These are phyloP conservation scores for Drosophila sp. DNA, from an alignment of 1,140 invertebrate species.

Conservation along the genomic window DNA sequence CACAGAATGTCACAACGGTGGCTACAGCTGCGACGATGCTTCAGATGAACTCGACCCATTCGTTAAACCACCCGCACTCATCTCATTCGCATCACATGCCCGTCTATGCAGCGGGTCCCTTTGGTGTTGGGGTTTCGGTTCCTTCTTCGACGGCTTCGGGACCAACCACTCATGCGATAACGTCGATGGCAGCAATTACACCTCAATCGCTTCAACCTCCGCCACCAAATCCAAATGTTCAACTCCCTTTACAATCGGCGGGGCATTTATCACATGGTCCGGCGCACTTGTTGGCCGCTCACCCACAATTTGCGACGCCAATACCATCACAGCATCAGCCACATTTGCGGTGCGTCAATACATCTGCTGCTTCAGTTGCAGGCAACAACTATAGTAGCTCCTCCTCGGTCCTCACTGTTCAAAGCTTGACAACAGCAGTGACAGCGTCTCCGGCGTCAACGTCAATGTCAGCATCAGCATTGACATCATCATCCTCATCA, in stretches of 20 bases:
- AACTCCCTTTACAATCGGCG: slow-evolving; percentile 54
- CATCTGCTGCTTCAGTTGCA: slow-evolving; percentile 15
- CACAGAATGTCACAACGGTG: slow-evolving; percentile 33
- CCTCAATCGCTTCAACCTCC: slow-evolving; percentile 57
- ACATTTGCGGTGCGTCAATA: slow-evolving; percentile 41
- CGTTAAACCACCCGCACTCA: slow-evolving; percentile 37
- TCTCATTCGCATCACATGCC: slow-evolving; percentile 54
- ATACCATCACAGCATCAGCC: slow-evolving; percentile 45
- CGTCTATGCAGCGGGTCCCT: slow-evolving; percentile 31
- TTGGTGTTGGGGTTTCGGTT: slow-evolving; percentile 30
- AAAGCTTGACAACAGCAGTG: slow-evolving; percentile 50
- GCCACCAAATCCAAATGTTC: slow-evolving; percentile 23
- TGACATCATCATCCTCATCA: slow-evolving; percentile 44
- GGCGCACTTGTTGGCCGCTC: slow-evolving; percentile 58
- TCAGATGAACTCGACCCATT: slow-evolving; percentile 37
- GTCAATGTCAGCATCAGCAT: slow-evolving; percentile 35
- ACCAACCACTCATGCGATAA: slow-evolving; percentile 28
- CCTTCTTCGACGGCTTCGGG: slow-evolving; percentile 42
- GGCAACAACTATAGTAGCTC: slow-evolving; percentile 38
- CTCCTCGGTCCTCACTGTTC: slow-evolving; percentile 50
- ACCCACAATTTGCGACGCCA: slow-evolving; percentile 45
- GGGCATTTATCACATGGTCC: slow-evolving; percentile 49
- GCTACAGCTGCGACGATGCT: slow-evolving; percentile 44
- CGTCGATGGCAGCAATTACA: slow-evolving; percentile 21
- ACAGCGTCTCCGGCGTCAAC: slow-evolving; percentile 40